Base-by-base conservation (phyloP, 1,140 invertebrate species). In the Acromyrmex heyeri region DNA sequence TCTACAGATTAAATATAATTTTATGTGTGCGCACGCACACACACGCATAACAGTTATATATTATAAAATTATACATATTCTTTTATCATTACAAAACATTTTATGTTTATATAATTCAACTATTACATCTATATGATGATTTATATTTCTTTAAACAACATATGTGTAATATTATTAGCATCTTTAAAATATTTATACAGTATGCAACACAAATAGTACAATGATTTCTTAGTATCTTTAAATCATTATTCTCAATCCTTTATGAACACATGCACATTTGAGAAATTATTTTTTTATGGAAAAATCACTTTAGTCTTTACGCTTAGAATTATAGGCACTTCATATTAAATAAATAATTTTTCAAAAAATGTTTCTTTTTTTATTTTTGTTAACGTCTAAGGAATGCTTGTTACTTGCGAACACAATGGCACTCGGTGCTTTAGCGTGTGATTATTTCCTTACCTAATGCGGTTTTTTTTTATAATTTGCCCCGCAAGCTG, bases 401-500 rank as follows among this genome's bases (percentile, higher is more conserved):
- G 14, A 73, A 72, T 78, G 86, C 77, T 90, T 78, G 76, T 77
- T 61, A 87, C 38, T 30, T 78, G 72, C 72, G 82, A 86, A 86
- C 18, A 73, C 14, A 73, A 57, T 78, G 62, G 75, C 88, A 90
- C 69, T 89, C 16, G 16, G 34, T 82, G 77, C 77, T 87, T 86
- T 44, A 50, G 86, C 67, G 78, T 88, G 53, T 85, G 85, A 89
- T 88, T 90, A 85, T 92, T 91, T 91, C 75, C 79, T 91, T 70
- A 90, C 93, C 82, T 94, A 95, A 94, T 94, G 90, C 92, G 88
- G 88, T 85, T 91, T 93, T 90, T 64, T 86, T 69, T 78, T 59
- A 94, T 94, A 92, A 93, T 95, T 95, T 94, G 92, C 95, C 93
- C 94, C 93, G 92, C 95, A 96, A 96, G 96, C 96, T 96, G 96